Conservation (phyloP, 2,888 invertebrate species). For the Chrysopilus asiliformis region DNA sequence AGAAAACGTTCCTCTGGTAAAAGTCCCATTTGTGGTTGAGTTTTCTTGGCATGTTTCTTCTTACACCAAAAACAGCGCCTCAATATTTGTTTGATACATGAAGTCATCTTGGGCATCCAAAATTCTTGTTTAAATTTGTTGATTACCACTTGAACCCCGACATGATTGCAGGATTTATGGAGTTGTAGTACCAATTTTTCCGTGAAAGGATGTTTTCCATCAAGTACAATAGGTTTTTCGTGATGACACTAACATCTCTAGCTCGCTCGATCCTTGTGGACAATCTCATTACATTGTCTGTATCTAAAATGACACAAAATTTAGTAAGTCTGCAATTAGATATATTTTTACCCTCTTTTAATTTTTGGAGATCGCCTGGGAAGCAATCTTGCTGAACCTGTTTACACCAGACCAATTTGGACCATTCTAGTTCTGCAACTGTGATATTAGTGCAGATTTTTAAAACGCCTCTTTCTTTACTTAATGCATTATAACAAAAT, state of each 20-base stretch:
- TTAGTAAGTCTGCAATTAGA: neutral
- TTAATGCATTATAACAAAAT: too few relatives aligned
- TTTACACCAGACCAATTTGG: neutral
- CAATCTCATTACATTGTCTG: neutral
- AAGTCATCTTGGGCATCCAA: conserved; percentile 7
- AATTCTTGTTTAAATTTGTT: conserved; percentile 3
- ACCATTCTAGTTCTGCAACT: conserved; percentile 2
- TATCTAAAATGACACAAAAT: neutral
- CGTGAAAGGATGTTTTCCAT: conserved; percentile 5
- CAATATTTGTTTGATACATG: conserved; percentile 4
- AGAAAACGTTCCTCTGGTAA: conserved; percentile 16
- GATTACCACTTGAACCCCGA: conserved; percentile 4
- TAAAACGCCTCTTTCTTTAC: too few relatives aligned
- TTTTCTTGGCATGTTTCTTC: conserved; percentile 5
- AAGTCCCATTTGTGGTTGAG: conserved; percentile 17
- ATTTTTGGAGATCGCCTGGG: conserved; percentile 1
- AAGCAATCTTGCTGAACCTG: neutral
- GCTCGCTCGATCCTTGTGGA: neutral
- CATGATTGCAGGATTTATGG: conserved; percentile 1
- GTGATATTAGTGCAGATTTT: neutral
- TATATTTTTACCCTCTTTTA: neutral
- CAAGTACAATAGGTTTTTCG: conserved; percentile 4
- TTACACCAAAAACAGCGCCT: conserved; percentile 6
- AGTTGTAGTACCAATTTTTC: neutral
- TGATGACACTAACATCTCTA: neutral